Conservation (phyloP, 2,888 invertebrate species). For the Tenodera sinensis region DNA sequence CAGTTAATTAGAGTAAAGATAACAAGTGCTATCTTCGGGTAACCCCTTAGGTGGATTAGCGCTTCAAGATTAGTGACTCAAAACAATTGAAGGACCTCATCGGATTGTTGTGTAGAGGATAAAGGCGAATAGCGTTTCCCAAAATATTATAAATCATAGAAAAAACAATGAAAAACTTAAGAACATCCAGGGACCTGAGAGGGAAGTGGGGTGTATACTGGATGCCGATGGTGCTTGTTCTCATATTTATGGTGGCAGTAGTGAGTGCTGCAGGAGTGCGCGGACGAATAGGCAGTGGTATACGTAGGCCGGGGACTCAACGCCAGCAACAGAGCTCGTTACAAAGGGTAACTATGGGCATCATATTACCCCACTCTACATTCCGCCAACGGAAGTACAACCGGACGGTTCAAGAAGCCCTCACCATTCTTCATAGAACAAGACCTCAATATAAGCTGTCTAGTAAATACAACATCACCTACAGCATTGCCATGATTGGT, state of each 20-base stretch:
- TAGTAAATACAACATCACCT: not conserved
- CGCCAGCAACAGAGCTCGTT: not conserved
- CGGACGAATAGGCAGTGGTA: not conserved
- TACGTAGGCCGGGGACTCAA: not conserved
- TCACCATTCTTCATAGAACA: not conserved
- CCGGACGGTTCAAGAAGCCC: not conserved
- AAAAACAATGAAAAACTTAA: too few relatives aligned
- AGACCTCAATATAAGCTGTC: not conserved
- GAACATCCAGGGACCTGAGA: too few relatives aligned
- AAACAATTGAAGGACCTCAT: too few relatives aligned
- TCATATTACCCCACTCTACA: not conserved
- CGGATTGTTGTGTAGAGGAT: too few relatives aligned
- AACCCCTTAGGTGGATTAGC: too few relatives aligned
- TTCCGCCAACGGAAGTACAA: slow-evolving; percentile 1
- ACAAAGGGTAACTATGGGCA: not conserved
- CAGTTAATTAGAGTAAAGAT: too few relatives aligned
- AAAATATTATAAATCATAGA: too few relatives aligned
- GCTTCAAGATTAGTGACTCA: too few relatives aligned
- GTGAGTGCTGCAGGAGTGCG: not conserved
- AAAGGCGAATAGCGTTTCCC: too few relatives aligned
- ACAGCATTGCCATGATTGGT: slow-evolving; percentile 1
- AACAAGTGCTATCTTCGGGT: too few relatives aligned
- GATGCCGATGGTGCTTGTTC: not conserved
- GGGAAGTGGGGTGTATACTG: too few relatives aligned
- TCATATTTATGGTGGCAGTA: not conserved